phyloP scores from a whole-genome alignment of 2,113 vertebrate genomes.

The Amphiprion percula region DNA sequence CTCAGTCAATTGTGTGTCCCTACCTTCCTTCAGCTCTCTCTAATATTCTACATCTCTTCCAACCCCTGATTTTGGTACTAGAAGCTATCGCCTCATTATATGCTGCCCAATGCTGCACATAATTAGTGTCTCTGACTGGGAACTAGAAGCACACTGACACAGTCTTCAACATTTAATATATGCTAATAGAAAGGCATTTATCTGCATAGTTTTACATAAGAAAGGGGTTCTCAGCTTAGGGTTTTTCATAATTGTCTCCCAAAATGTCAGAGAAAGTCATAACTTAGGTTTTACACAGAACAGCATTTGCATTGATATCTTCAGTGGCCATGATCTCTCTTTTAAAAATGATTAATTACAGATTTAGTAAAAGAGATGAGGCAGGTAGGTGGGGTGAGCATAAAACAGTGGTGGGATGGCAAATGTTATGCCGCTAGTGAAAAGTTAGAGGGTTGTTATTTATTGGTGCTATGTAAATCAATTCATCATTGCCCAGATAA shows the following conservation, averaged over 20 bases:
- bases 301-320: constrained; percentile 71
- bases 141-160: constrained; percentile 57
- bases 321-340: constrained; percentile 46
- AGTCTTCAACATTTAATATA: constrained; percentile 71
- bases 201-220: constrained; percentile 80
- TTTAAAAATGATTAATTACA: constrained; percentile 58
- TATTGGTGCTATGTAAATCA: constrained; percentile 17
- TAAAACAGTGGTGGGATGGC: not conserved
- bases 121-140: constrained; percentile 63
- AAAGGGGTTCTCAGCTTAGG: constrained; percentile 75
- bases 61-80: not conserved
- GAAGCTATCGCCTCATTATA: constrained; percentile 47
- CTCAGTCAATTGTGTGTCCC: not conserved
- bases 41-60: not conserved
- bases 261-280: constrained; percentile 67
- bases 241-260: constrained; percentile 68
- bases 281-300: constrained; percentile 67
- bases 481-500: constrained; percentile 25
- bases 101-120: constrained; percentile 54
- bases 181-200: constrained; percentile 77
- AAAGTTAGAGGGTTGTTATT: constrained; percentile 4
- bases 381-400: constrained; percentile 25
- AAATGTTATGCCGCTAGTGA: constrained; percentile 23
- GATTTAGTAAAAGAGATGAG: constrained; percentile 14
- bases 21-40: not conserved